Conservation (phyloP, 2,888 invertebrate genomes). For the Caradrina clavipalpis region DNA sequence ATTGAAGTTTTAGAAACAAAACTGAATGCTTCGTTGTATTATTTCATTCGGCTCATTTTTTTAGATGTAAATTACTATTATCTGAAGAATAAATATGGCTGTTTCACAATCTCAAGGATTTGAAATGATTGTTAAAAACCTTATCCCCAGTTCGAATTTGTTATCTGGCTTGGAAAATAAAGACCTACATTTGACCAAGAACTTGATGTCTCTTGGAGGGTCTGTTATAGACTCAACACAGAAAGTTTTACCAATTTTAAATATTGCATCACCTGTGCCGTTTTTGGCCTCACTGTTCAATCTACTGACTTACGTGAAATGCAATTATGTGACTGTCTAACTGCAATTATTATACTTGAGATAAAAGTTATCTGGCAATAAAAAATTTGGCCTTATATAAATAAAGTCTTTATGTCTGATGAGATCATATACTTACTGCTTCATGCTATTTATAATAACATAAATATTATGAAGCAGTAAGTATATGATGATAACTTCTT, state of each 20-base stretch:
- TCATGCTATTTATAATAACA: too few species aligned
- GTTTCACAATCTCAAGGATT: slow-evolving; percentile 78
- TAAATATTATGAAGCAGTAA: too few species aligned
- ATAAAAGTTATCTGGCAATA: too few species aligned
- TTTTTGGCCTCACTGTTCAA: slow-evolving; percentile 84
- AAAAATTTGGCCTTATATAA: too few species aligned
- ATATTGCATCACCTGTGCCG: slow-evolving; percentile 80
- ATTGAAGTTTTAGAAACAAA: not conserved
- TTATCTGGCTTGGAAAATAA: slow-evolving; percentile 80
- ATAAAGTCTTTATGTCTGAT: too few species aligned
- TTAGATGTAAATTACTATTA: too few species aligned
- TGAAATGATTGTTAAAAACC: slow-evolving; percentile 79
- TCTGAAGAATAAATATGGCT: too few species aligned
- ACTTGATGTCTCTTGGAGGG: slow-evolving; percentile 79
- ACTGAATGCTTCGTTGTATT: not conserved
- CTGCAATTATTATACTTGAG: too few species aligned
- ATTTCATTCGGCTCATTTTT: not conserved
- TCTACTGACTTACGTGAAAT: slow-evolving; percentile 75
- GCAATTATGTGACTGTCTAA: too few species aligned
- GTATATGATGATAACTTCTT: too few species aligned
- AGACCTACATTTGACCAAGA: slow-evolving; percentile 78
- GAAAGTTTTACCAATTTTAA: slow-evolving; percentile 83
- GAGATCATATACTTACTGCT: too few species aligned
- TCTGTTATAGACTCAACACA: slow-evolving; percentile 78
- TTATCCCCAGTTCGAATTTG: slow-evolving; percentile 83